phyloP scores from a whole-genome alignment of 2,888 invertebrate genomes.

The Busseola fusca region DNA sequence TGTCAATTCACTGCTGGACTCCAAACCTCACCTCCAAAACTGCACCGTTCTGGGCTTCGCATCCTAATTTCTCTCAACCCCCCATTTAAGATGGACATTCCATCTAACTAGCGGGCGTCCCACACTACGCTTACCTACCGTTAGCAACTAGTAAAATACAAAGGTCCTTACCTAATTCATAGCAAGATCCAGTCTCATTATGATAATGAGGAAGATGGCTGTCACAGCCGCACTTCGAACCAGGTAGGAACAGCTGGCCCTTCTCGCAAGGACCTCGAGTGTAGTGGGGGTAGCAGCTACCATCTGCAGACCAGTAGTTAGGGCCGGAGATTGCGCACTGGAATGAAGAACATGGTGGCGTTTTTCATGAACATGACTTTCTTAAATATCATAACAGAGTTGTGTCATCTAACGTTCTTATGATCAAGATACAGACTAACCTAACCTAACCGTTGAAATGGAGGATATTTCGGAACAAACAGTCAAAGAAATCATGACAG shows the following conservation, averaged over 20 bases:
- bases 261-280: constrained; percentile 93
- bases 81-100: background rate
- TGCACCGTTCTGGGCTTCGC: no score
- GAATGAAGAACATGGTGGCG: constrained; percentile 41
- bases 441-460: no score
- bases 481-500: no score
- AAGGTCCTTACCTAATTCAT: constrained; percentile 90
- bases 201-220: constrained; percentile 93
- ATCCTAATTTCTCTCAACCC: background rate
- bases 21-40: no score
- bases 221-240: constrained; percentile 92
- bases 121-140: background rate
- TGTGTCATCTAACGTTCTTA: background rate
- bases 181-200: constrained; percentile 91
- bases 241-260: constrained; percentile 94
- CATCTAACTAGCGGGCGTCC: background rate
- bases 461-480: no score
- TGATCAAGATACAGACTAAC: background rate
- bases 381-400: background rate
- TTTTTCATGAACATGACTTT: background rate
- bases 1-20: background rate
- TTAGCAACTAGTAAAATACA: background rate
- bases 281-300: constrained; percentile 94
- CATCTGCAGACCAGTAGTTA: constrained; percentile 90
- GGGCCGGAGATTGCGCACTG: constrained; percentile 89